A percentile compares a stretch with the other conserved stretches of the same genome.
These are phyloP conservation scores for Pipistrellus nathusii DNA, from an alignment of 2,797 vertebrate genomes.

Conservation along the genomic window DNA sequence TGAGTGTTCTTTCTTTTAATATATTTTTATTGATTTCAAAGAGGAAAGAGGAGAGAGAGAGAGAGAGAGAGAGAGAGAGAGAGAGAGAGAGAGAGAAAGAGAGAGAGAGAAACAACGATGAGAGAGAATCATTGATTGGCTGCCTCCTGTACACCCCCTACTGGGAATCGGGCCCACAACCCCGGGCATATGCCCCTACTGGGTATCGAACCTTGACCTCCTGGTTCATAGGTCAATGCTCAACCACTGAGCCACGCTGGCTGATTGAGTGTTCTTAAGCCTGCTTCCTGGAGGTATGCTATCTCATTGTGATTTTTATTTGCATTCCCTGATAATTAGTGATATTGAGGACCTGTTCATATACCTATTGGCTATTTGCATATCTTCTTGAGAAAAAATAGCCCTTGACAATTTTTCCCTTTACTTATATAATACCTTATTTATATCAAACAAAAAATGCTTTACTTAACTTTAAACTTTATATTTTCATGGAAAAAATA, in stretches of 20 bases:
- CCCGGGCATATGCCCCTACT: too few relatives aligned
- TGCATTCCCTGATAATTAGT: background rate
- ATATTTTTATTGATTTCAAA: too few relatives aligned
- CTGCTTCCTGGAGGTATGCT: background rate
- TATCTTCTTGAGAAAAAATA: background rate
- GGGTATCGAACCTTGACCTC: too few relatives aligned
- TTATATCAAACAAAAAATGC: background rate
- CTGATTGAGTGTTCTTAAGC: background rate
- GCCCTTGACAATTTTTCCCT: background rate
- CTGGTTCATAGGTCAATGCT: too few relatives aligned
- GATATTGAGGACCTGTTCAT: background rate
- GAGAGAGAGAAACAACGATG: too few relatives aligned
- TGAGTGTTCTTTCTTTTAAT: background rate
- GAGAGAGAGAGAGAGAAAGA: too few relatives aligned
- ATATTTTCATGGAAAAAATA: background rate
- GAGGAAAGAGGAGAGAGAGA: too few relatives aligned
- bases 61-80: too few relatives aligned
- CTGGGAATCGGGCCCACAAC: too few relatives aligned
- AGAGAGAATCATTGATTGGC: too few relatives aligned
- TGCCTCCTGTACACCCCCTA: too few relatives aligned
- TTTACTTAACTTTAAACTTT: slow-evolving; percentile 5
- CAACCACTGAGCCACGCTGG: too few relatives aligned
- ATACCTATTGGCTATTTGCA: background rate
- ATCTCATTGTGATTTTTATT: background rate
- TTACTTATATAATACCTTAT: background rate